phyloP scores from a whole-genome alignment of 2,797 vertebrate species.

The Nasua narica region DNA sequence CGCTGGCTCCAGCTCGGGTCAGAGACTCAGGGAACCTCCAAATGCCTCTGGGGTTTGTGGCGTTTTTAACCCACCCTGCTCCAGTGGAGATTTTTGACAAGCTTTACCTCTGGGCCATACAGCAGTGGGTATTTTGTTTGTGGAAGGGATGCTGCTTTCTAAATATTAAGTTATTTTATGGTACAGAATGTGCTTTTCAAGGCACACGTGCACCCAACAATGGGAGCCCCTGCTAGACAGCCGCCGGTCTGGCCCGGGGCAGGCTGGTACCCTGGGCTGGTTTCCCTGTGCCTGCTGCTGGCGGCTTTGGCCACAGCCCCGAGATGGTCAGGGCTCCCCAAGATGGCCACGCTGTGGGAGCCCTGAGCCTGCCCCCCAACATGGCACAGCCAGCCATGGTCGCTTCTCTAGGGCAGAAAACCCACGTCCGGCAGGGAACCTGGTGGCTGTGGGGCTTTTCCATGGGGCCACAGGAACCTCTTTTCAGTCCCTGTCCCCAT shows the following conservation, averaged over 20 bases:
- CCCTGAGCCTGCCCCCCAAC: not conserved
- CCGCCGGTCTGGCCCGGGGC: not conserved
- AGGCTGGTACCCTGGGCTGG: not conserved
- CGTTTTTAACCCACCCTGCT: not conserved
- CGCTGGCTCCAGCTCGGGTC: not conserved
- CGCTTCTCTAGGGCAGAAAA: not conserved
- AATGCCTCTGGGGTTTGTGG: too few relatives aligned
- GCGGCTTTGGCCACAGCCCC: not conserved
- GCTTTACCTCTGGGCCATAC: not conserved
- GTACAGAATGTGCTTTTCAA: not conserved
- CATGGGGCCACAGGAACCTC: not conserved
- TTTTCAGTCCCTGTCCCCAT: not conserved
- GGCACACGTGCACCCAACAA: not conserved
- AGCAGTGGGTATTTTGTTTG: not conserved
- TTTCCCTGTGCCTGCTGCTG: too few relatives aligned
- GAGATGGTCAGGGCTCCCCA: not conserved
- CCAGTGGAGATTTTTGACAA: not conserved
- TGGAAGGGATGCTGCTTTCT: not conserved
- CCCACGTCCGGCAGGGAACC: not conserved
- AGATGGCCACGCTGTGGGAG: not conserved
- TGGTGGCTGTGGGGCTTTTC: not conserved
- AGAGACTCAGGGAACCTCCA: not conserved
- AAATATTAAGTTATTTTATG: not conserved
- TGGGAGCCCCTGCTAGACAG: not conserved
- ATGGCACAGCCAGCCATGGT: not conserved